Conservation (phyloP, 2,113 vertebrate species). For the Merops nubicus region DNA sequence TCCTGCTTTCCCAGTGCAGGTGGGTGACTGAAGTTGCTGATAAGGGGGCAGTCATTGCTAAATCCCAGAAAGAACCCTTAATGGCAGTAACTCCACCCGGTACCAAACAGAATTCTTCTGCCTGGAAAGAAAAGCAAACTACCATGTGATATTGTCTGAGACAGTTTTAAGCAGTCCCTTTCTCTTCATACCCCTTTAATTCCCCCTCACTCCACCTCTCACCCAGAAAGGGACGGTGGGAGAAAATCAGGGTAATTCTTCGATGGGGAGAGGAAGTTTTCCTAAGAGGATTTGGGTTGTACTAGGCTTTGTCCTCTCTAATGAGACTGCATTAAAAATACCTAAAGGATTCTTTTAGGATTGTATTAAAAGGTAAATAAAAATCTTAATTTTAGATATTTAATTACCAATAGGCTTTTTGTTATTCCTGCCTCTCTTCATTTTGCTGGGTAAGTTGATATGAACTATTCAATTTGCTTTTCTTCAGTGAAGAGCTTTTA, state of each 20-base stretch:
- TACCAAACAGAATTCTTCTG: neutral
- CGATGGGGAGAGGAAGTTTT: neutral
- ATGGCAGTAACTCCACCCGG: neutral
- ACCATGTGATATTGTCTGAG: neutral
- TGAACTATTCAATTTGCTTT: neutral
- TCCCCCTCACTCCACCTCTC: rapidly evolving
- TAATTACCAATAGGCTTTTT: neutral
- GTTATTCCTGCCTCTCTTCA: neutral
- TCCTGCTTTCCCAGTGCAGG: neutral
- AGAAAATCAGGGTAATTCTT: neutral
- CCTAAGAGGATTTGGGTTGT: conserved; percentile 33
- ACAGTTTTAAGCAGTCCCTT: neutral
- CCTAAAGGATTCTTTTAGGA: neutral
- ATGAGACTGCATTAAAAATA: neutral
- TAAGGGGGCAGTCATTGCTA: neutral
- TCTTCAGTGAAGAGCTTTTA: conserved; percentile 17
- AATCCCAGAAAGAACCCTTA: neutral
- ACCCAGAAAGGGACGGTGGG: neutral
- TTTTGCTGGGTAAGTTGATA: neutral
- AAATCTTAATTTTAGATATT: neutral
- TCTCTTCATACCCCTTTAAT: neutral
- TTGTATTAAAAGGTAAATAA: conserved; percentile 23
- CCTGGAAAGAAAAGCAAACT: neutral
- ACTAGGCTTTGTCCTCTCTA: neutral
- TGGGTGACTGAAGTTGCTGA: neutral